A percentile compares a stretch with the other conserved stretches of the same genome.
These are phyloP conservation scores for Drosophila kikkawai DNA, from an alignment of 1,140 invertebrate genomes.

Conservation along the genomic window DNA sequence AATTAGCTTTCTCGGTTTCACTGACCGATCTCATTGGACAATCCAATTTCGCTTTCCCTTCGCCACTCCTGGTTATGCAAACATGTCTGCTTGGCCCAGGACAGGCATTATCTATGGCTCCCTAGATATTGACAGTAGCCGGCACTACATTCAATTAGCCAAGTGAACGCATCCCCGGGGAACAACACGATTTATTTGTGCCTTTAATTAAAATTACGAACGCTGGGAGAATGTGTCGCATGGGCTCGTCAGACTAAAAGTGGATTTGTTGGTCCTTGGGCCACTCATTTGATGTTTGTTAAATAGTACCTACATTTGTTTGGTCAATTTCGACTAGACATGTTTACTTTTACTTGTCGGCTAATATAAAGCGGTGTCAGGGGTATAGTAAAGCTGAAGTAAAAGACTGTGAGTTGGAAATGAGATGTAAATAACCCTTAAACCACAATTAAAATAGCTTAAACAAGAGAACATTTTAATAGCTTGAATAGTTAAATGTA, in stretches of 20 bases:
- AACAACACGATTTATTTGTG: slow-evolving; percentile 60
- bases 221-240: slow-evolving; percentile 15
- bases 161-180: slow-evolving; percentile 52
- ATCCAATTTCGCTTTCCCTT: slow-evolving; percentile 4
- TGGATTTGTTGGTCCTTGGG: slow-evolving; percentile 13
- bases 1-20: slow-evolving; percentile 60
- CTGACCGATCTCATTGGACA: slow-evolving; percentile 62
- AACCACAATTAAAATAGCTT: not conserved
- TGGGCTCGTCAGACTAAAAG: not conserved
- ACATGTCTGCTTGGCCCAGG: slow-evolving; percentile 31
- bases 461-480: not conserved
- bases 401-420: not conserved
- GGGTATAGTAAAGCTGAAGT: not conserved
- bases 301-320: slow-evolving; percentile 24
- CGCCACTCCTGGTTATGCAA: slow-evolving; percentile 20
- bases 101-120: slow-evolving; percentile 51
- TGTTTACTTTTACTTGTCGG: slow-evolving; percentile 17
- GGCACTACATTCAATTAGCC: slow-evolving; percentile 70
- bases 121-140: slow-evolving; percentile 15
- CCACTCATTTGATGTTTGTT: slow-evolving; percentile 10
- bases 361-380: not conserved
- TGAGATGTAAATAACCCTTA: not conserved
- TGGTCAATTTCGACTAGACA: slow-evolving; percentile 13
- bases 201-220: slow-evolving; percentile 71
- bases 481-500: not conserved